These are phyloP conservation scores for Oscheius onirici DNA, from an alignment of 2,888 invertebrate genomes.

Conservation along the genomic window DNA sequence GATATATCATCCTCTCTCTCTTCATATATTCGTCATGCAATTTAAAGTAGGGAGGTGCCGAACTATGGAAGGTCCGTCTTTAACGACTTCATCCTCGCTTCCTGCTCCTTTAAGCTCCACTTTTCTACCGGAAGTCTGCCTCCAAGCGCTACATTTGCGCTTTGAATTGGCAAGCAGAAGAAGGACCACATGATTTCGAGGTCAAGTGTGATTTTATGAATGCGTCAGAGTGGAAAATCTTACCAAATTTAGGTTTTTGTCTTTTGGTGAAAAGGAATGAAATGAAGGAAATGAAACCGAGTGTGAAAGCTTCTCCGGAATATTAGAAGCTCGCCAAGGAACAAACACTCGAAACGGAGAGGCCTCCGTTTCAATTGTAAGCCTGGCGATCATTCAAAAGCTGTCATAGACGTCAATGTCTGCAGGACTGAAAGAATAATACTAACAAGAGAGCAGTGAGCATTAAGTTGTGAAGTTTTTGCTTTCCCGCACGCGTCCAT, in stretches of 20 bases:
- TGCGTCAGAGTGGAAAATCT: neutral
- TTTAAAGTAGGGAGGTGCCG: neutral
- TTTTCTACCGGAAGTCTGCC: slow-evolving; percentile 30
- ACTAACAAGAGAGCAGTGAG: neutral
- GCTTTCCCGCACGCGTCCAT: neutral
- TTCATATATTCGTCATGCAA: too few relatives aligned
- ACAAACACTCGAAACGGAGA: too few relatives aligned
- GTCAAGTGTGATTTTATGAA: slow-evolving; percentile 6
- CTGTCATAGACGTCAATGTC: too few relatives aligned
- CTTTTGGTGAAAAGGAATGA: too few relatives aligned
- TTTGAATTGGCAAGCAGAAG: slow-evolving; percentile 23
- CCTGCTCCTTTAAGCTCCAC: slow-evolving; percentile 20
- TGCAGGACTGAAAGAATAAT: too few relatives aligned
- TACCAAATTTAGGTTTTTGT: neutral
- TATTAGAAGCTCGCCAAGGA: too few relatives aligned
- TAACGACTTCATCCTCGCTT: slow-evolving; percentile 15
- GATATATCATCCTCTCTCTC: too few relatives aligned
- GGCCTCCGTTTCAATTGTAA: too few relatives aligned
- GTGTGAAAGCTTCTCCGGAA: too few relatives aligned
- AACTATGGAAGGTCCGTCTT: slow-evolving; percentile 10
- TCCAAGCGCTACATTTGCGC: slow-evolving; percentile 30
- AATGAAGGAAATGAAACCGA: too few relatives aligned
- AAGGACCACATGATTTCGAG: neutral
- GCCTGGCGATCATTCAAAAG: too few relatives aligned
- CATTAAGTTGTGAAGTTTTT: neutral